Percentiles rank a stretch among this genome's conserved stretches.
These are phyloP conservation scores for Patella ulyssiponensis DNA, from an alignment of 2,888 invertebrate species.

Conservation along the genomic window DNA sequence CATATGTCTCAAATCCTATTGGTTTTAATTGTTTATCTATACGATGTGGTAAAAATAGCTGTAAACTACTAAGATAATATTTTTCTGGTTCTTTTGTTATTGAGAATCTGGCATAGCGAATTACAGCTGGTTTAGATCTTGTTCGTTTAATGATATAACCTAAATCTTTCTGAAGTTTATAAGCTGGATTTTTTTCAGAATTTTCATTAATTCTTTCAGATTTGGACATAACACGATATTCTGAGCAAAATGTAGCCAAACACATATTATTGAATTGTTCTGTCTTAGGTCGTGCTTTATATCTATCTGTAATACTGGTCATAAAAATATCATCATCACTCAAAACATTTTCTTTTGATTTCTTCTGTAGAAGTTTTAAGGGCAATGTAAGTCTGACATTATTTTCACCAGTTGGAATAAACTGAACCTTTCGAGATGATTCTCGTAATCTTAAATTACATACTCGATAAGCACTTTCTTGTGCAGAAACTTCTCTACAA, in stretches of 20 bases:
- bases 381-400: neutral
- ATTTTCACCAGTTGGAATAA: conserved; percentile 31
- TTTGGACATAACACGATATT: conserved; percentile 23
- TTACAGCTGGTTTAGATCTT: neutral
- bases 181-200: conserved; percentile 14
- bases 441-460: conserved; percentile 30
- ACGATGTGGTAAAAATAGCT: conserved; percentile 15
- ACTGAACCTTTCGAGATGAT: conserved; percentile 29
- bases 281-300: conserved; percentile 1
- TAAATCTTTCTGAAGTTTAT: conserved; percentile 11
- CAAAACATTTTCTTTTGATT: neutral
- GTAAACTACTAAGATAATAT: conserved; percentile 13
- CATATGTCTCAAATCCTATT: neutral
- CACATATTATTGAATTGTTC: conserved; percentile 2
- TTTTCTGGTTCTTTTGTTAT: conserved; percentile 10
- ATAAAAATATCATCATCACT: conserved; percentile 21
- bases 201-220: conserved; percentile 8
- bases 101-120: conserved; percentile 3
- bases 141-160: conserved; percentile 9
- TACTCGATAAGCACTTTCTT: conserved; percentile 35
- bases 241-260: conserved; percentile 21
- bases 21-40: conserved; percentile 11
- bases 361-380: neutral
- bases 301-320: conserved; percentile 18
- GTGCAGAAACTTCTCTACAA: conserved; percentile 35